phyloP scores from a whole-genome alignment of 2,888 invertebrate genomes.

The Pantelozetes paolii region DNA sequence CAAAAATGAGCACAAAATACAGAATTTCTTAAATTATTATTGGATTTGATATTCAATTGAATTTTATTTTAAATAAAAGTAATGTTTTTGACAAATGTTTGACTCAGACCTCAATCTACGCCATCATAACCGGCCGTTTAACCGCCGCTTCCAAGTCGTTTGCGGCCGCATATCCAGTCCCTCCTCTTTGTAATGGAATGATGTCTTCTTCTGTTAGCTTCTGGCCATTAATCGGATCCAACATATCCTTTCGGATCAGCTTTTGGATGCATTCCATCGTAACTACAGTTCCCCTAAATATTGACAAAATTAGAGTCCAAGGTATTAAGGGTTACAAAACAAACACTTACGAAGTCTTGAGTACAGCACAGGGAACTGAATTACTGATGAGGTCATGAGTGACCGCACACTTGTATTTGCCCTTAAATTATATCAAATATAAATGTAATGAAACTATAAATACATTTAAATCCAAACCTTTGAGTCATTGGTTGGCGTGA shows the following conservation, averaged over 20 bases:
- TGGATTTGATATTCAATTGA: conserved; percentile 7
- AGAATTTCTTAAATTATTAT: background rate
- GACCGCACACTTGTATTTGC: conserved; percentile 94
- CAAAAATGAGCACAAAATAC: no score
- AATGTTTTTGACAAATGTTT: background rate
- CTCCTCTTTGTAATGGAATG: conserved; percentile 85
- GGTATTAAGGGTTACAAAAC: no score
- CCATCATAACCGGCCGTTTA: conserved; percentile 49
- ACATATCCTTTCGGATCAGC: conserved; percentile 91
- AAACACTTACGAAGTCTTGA: conserved; percentile 72
- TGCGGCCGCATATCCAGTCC: conserved; percentile 86
- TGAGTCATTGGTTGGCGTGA: conserved; percentile 82
- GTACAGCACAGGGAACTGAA: conserved; percentile 86
- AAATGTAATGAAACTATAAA: no score
- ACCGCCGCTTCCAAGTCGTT: conserved; percentile 68
- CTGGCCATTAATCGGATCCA: conserved; percentile 83
- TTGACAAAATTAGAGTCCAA: no score
- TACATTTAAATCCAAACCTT: no score
- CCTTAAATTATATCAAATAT: no score
- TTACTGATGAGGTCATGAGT: conserved; percentile 93
- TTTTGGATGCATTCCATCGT: conserved; percentile 95
- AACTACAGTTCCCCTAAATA: conserved; percentile 79
- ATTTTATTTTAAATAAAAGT: background rate
- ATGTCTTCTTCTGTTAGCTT: conserved; percentile 84
- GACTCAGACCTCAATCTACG: no score